These are phyloP conservation scores for Doryteuthis pealeii DNA, from an alignment of 1,140 invertebrate genomes.

Conservation along the genomic window DNA sequence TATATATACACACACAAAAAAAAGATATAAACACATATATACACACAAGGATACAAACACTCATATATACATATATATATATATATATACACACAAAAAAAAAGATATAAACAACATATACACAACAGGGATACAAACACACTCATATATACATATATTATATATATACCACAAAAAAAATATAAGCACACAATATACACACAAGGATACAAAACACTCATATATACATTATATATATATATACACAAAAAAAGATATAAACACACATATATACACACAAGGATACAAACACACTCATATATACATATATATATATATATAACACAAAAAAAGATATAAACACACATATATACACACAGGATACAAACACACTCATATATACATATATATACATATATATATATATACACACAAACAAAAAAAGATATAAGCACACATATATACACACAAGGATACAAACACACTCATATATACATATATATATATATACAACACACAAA, in stretches of 20 bases:
- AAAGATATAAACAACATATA: not conserved
- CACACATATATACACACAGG: not conserved
- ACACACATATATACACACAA: too few relatives aligned
- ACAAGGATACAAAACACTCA: not conserved
- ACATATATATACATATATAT: conserved; percentile 1
- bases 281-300: too few relatives aligned
- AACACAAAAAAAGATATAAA: too few relatives aligned
- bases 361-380: not conserved
- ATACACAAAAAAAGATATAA: too few relatives aligned
- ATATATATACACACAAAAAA: not conserved
- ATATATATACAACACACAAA: not conserved
- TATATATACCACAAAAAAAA: not conserved
- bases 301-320: too few relatives aligned
- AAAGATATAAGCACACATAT: not conserved
- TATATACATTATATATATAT: too few relatives aligned
- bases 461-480: not conserved
- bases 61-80: not conserved
- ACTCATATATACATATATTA: not conserved
- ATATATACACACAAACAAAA: not conserved
- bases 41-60: not conserved
- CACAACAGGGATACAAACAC: not conserved
- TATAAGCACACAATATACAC: not conserved
- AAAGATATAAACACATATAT: not conserved
- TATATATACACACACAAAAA: not conserved
- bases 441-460: not conserved